These are phyloP conservation scores for Amiota mariae DNA, from an alignment of 2,888 invertebrate genomes.

Conservation along the genomic window DNA sequence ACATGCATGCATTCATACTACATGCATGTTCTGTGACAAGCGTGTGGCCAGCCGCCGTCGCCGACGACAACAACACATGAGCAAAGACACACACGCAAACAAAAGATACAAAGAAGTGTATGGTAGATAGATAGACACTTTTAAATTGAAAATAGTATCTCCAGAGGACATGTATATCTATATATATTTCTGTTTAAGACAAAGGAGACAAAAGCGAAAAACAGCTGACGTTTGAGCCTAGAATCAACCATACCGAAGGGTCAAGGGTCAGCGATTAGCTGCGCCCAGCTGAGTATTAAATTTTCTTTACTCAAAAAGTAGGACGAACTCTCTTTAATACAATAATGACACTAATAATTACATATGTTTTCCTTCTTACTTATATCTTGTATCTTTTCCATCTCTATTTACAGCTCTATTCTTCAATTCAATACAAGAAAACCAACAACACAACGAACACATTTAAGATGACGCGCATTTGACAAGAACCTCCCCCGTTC, in stretches of 20 bases:
- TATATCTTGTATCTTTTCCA: not conserved
- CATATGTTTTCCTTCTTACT: slow-evolving; percentile 24
- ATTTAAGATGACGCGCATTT: slow-evolving; percentile 51
- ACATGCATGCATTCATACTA: not conserved
- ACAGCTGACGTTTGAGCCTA: slow-evolving; percentile 6
- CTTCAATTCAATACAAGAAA: slow-evolving; percentile 57
- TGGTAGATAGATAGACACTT: not conserved
- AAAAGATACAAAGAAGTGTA: no score
- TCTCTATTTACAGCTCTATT: slow-evolving; percentile 50
- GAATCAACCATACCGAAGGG: slow-evolving; percentile 10
- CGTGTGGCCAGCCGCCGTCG: no score
- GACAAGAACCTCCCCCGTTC: slow-evolving; percentile 52
- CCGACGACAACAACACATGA: no score
- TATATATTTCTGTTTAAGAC: not conserved
- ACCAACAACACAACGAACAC: not conserved
- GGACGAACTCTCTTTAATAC: not conserved
- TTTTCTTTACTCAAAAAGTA: not conserved
- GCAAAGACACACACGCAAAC: no score
- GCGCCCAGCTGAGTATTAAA: slow-evolving; percentile 28
- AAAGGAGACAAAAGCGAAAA: slow-evolving; percentile 37
- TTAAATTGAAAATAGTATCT: not conserved
- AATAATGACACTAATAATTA: slow-evolving; percentile 37
- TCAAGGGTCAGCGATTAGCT: slow-evolving; percentile 29
- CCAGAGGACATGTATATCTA: not conserved
- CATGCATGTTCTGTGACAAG: slow-evolving; percentile 4